Evolutionary conservation across 2,113 vertebrate genomes (phyloP).

Genomic region (Podarcis cretensis): DNA sequence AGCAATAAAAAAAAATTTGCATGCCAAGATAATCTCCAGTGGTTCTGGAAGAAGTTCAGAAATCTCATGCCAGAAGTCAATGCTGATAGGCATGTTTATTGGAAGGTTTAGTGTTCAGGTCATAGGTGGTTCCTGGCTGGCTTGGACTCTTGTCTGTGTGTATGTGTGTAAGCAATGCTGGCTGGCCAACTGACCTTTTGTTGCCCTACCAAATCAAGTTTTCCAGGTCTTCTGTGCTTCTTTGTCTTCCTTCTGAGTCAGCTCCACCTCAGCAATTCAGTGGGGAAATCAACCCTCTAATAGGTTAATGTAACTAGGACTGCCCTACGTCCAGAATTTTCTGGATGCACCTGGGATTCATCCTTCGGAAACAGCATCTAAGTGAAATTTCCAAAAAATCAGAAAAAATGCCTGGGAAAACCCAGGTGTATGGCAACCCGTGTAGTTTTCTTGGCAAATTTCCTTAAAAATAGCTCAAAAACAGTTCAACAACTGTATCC

Average conservation of each 20-base stretch:
- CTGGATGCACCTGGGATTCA: too few species aligned
- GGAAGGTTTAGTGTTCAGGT: neutral
- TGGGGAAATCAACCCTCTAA: neutral
- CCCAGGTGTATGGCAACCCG: too few species aligned
- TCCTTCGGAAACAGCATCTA: too few species aligned
- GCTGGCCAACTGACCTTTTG: neutral
- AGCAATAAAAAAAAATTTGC: neutral
- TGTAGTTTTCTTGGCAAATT: too few species aligned
- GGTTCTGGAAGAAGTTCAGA: neutral
- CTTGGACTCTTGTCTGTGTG: neutral
- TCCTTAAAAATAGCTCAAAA: too few species aligned
- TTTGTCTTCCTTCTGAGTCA: neutral
- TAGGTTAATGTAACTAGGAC: too few species aligned
- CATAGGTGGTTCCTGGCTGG: neutral
- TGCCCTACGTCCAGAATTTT: too few species aligned
- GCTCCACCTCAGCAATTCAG: neutral
- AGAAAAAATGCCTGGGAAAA: too few species aligned
- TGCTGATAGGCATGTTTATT: neutral
- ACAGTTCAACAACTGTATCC: too few species aligned
- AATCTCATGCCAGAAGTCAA: neutral
- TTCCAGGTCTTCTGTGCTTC: neutral
- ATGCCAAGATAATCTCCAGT: neutral
- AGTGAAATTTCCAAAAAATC: too few species aligned
- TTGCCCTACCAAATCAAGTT: neutral
- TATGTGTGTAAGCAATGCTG: neutral